Conservation (phyloP, 2,797 vertebrate genomes). For the Lepus oiostolus region DNA sequence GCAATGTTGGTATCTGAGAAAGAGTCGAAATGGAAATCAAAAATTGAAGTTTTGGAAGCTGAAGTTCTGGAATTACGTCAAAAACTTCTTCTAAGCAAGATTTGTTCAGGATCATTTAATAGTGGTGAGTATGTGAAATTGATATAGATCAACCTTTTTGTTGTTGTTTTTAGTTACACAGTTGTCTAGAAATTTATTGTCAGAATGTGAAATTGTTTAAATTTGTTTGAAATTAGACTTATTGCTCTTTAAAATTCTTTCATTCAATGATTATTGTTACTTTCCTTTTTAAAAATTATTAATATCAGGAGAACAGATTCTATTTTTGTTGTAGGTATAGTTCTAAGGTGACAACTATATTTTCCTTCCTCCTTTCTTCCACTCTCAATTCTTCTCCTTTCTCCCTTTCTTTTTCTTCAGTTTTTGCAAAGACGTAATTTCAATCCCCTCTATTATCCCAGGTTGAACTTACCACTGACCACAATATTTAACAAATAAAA, state of each 20-base stretch:
- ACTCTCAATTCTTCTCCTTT: too few species aligned
- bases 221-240: conserved; percentile 36
- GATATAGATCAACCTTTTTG: background rate
- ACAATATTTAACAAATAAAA: too few species aligned
- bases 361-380: too few species aligned
- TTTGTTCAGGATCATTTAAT: conserved; percentile 78
- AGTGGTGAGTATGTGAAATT: conserved; percentile 84
- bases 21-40: conserved; percentile 88
- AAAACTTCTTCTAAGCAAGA: conserved; percentile 89
- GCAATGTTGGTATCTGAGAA: conserved; percentile 82
- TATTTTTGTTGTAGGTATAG: too few species aligned
- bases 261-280: background rate
- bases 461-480: too few species aligned
- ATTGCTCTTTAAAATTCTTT: background rate
- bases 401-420: too few species aligned
- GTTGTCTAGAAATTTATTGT: conserved; percentile 7
- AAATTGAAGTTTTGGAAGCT: conserved; percentile 89
- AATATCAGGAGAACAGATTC: too few species aligned
- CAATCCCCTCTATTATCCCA: too few species aligned
- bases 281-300: background rate
- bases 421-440: too few species aligned
- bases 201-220: background rate
- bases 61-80: conserved; percentile 93
- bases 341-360: too few species aligned
- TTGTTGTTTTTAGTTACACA: background rate